Evolutionary conservation across 2,797 vertebrate species (phyloP), one percentile per base, ranked within the genome.

Genomic region (Jordanella pulchra): DNA sequence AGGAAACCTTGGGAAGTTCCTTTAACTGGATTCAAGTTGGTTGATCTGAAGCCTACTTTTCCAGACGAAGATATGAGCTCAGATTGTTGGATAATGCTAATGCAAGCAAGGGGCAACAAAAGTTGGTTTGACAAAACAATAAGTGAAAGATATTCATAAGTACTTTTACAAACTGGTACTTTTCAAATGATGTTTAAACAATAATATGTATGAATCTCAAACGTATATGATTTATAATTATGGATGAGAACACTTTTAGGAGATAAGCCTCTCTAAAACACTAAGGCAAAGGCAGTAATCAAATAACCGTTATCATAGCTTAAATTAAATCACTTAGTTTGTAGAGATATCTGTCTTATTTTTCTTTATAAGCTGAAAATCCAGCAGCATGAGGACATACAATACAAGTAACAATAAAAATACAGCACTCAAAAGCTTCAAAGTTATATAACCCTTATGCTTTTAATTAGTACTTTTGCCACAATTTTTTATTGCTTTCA

Each of bases 301-400:
- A 71, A 80, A 68, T 68, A 82, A 75, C 73, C 23, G 68, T 74
- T 77, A 71, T 63, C 64, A 58, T 15, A 54, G 60, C 0, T 42
- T 54, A n/a, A n/a, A 83, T 83, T 78, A 79, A 83, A 64, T 84
- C 77, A 7, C 70, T 71, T 73, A 56, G 81, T 78, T 81, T 80
- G 73, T 42, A 53, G 76, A 72, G 63, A 69, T 69, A 75, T 58
- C 27, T 65, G 71, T 23, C 67, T 67, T 63, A 66, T 77, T 80
- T 60, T 27, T 32, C 30, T 67, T 65, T 30, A 35, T 55, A 53
- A 80, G 55, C 68, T 69, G 30, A 72, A 83, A 75, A 45, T 65
- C 0, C 7, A 53, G 50, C 61, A 71, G 66, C 11, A 21, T n/a
- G 42, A 28, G 66, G 35, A 79, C 23, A 77, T 76, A 86, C 73